Base-by-base conservation (phyloP, 2,113 vertebrate genomes). In the Tamias sibiricus region DNA sequence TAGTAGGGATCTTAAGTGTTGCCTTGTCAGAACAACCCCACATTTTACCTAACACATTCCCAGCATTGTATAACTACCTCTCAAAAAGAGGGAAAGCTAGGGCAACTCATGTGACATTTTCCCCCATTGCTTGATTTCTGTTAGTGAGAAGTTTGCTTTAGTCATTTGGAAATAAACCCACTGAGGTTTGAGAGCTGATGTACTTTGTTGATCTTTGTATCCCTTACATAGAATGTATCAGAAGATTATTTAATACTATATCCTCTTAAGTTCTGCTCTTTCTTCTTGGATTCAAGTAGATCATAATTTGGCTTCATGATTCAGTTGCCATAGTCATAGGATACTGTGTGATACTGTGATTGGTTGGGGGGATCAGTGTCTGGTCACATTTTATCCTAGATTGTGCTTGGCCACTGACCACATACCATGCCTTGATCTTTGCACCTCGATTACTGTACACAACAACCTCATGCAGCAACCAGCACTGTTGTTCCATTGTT, bases 251-350 rank as follows among this genome's bases (percentile, higher is more conserved):
- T 40, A 87, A n/a, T 66, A 66, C 44, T 8, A 2, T 77, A 11
- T 44, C 6, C 17, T 72, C 8, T 88, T 62, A 40, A 57, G 8
- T 44, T 85, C 22, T 40, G 4, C 28, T 24, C 26, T 75, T 37
- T 32, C 24, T 59, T 75, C 52, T 82, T 52, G 44, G 14, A 24
- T 82, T 95, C 37, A 62, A 16, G 4, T 32, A 74, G 52, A 19
- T 87, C 84, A n/a, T 22, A 35, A 6, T 93, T 89, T 68, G 84
- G n/a, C 85, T 74, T 83, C 49, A 44, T n/a, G 52, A 17, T 37
- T 75, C 13, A 32, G 10, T 44, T 24, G 32, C 32, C 81, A 44
- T 0, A 13, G 30, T 47, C 62, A 10, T 76, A 37, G 76, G n/a
- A 22, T n/a, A 11, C 59, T 76, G 14, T 57, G 68, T 40, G 42